Evolutionary conservation across 1,140 invertebrate genomes (phyloP).

Genomic region (Drosophila leontia): DNA sequence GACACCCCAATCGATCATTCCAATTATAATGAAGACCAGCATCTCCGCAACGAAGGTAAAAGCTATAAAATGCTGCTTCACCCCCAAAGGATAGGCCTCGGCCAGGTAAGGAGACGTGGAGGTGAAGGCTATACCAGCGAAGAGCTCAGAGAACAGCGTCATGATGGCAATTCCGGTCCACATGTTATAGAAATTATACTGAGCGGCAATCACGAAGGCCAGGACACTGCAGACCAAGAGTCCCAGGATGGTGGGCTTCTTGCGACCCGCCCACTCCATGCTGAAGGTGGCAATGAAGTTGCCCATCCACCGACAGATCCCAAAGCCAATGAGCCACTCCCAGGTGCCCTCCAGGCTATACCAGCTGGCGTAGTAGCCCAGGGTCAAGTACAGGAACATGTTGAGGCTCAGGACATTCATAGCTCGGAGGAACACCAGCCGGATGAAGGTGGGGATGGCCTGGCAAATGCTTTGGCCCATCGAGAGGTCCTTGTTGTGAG

Average conservation of each 20-base stretch:
- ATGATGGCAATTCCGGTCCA: neutral
- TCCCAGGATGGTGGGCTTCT: conserved; percentile 50
- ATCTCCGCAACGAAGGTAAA: conserved; percentile 61
- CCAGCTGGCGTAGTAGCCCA: fast-evolving
- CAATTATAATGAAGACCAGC: conserved; percentile 44
- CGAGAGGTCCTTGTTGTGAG: conserved; percentile 54
- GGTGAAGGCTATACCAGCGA: conserved; percentile 56
- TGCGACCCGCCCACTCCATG: conserved; percentile 57
- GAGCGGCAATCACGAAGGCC: conserved; percentile 37
- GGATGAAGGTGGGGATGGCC: conserved; percentile 41
- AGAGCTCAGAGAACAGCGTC: conserved; percentile 40
- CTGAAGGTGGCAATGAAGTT: conserved; percentile 25
- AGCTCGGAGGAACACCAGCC: conserved; percentile 28
- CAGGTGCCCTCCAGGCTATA: fast-evolving
- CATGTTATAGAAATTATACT: neutral
- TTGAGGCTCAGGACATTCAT: conserved; percentile 59
- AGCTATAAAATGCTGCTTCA: conserved; percentile 61
- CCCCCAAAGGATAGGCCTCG: conserved; percentile 59
- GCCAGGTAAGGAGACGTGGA: conserved; percentile 52
- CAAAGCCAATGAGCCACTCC: conserved; percentile 35
- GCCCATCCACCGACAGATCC: conserved; percentile 29
- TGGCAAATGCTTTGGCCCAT: conserved; percentile 37
- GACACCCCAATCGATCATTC: fast-evolving
- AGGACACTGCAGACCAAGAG: conserved; percentile 40
- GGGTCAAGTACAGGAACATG: neutral